phyloP scores from a whole-genome alignment of 2,797 vertebrate species.

The Numenius phaeopus region DNA sequence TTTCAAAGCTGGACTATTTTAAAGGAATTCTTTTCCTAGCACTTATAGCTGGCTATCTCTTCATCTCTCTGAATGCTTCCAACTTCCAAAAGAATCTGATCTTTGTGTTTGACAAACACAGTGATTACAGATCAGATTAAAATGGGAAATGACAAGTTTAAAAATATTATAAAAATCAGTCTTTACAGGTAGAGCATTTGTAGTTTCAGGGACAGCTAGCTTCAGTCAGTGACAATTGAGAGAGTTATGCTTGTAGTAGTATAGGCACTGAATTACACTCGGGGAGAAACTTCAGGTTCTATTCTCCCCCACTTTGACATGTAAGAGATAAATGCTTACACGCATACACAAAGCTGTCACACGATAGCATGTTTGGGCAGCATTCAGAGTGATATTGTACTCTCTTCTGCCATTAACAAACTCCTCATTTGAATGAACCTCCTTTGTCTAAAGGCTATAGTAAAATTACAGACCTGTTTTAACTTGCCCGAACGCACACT shows the following conservation, averaged over 20 bases:
- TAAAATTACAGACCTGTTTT: not conserved
- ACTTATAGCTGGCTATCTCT: not conserved
- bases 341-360: not conserved
- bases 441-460: not conserved
- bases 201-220: not conserved
- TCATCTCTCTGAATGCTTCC: not conserved
- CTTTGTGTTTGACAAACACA: not conserved
- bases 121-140: not conserved
- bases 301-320: not conserved
- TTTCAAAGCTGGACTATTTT: not conserved
- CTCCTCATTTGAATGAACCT: not conserved
- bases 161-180: not conserved
- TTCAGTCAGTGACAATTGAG: not conserved
- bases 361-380: not conserved
- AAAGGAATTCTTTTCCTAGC: not conserved
- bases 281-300: not conserved
- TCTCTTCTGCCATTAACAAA: not conserved
- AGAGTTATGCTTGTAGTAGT: not conserved
- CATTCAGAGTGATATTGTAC: not conserved
- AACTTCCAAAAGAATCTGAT: not conserved
- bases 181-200: not conserved
- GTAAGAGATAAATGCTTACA: not conserved
- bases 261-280: fast-evolving
- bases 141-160: not conserved
- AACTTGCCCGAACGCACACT: fast-evolving